phyloP scores from a whole-genome alignment of 2,888 invertebrate genomes.

The Luffia ferchaultella region DNA sequence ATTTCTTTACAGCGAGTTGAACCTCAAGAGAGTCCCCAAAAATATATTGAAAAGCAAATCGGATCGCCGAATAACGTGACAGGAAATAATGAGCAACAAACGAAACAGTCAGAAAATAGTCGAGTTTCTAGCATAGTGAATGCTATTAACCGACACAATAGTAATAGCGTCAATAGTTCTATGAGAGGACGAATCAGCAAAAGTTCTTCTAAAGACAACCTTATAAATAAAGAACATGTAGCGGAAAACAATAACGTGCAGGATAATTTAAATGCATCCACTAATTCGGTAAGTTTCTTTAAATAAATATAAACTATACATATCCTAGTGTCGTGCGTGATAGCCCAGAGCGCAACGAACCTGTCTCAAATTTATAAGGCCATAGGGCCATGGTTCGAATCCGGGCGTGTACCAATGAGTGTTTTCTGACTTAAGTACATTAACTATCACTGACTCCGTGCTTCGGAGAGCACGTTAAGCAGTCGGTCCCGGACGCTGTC shows the following conservation, averaged over 20 bases:
- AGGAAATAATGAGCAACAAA: slow-evolving; percentile 21
- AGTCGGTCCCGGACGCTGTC: too few relatives aligned
- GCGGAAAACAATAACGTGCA: slow-evolving; percentile 35
- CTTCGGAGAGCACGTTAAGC: too few relatives aligned
- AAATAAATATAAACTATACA: not conserved
- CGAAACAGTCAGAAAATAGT: slow-evolving; percentile 38
- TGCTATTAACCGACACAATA: slow-evolving; percentile 41
- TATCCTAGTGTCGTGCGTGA: too few relatives aligned
- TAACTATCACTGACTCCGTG: too few relatives aligned
- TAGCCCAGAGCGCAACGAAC: too few relatives aligned
- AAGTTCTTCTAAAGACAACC: slow-evolving; percentile 53
- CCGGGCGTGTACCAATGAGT: too few relatives aligned
- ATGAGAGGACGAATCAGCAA: slow-evolving; percentile 46
- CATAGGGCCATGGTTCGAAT: too few relatives aligned
- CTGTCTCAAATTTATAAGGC: too few relatives aligned
- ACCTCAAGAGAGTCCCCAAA: slow-evolving; percentile 51
- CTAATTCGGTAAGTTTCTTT: slow-evolving; percentile 43
- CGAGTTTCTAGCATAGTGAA: slow-evolving; percentile 54
- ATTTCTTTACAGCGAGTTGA: slow-evolving; percentile 44
- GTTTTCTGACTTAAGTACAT: too few relatives aligned
- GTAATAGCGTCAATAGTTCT: slow-evolving; percentile 26
- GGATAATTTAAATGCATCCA: slow-evolving; percentile 51
- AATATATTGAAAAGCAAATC: slow-evolving; percentile 48
- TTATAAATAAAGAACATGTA: slow-evolving; percentile 37
- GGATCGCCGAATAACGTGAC: slow-evolving; percentile 29